Base-by-base conservation (phyloP, 2,113 vertebrate genomes). In the Scortum barcoo region DNA sequence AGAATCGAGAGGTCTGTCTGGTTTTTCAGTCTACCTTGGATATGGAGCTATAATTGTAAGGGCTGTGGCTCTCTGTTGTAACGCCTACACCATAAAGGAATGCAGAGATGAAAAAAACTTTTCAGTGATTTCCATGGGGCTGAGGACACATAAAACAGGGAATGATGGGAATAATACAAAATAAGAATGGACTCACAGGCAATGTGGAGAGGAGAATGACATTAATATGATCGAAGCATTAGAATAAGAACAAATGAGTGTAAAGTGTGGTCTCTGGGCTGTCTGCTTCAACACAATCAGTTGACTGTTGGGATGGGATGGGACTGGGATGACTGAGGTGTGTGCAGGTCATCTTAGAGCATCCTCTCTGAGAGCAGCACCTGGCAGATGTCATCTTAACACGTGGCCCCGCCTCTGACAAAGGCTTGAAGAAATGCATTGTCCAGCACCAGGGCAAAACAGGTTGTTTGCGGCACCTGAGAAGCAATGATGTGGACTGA, bases 51-150 rank as follows among this genome's bases (percentile, higher is more conserved):
- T 16, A n/a, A n/a, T 36, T 30, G 1, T 0, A 19, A 14, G 28
- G 36, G 26, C 24, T 65, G 40, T 28, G 24, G 36, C 33, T 71
- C 51, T 28, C 70, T 69, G 62, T 54, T 76, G 28, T 5, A 56
- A 44, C 13, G 17, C 38, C 22, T 67, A 77, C 30, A 12, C 36
- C 58, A 26, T 8, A 12, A 2, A 57, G 17, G 9, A 16, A 42
- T 44, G 38, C 4, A 65, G 14, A 22, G 0, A 28, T 16, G 11
- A 30, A 13, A 19, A 30, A 13, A 19, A 50, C 19, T 65, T 3
- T 7, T 28, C 12, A 19, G 46, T 54, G 2, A 53, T 44, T 53
- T 2, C 30, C 30, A 40, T 17, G 3, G 7, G n/a, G n/a, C n/a
- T n/a, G n/a, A n/a, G n/a, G n/a, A n/a, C n/a, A n/a, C n/a, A n/a